These are phyloP conservation scores for Cephalopholis sonnerati DNA, from an alignment of 2,113 vertebrate species.

Conservation along the genomic window DNA sequence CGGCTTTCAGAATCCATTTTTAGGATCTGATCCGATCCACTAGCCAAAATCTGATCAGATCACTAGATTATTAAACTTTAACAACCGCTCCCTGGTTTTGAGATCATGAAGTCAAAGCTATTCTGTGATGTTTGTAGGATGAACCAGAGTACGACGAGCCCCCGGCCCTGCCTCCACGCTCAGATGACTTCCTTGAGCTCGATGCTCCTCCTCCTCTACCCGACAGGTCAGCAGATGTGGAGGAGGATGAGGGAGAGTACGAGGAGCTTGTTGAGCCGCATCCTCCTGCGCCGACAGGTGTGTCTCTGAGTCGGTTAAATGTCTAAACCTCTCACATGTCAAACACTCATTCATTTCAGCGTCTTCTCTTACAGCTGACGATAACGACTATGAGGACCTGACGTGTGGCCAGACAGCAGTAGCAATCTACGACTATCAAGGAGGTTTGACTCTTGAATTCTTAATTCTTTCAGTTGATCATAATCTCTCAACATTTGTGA, in stretches of 20 bases:
- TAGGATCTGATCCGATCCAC: no score
- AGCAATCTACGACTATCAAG: slow-evolving; percentile 92
- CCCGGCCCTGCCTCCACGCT: slow-evolving; percentile 69
- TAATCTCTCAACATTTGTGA: not conserved
- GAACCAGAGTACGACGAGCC: slow-evolving; percentile 69
- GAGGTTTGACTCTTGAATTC: slow-evolving; percentile 81
- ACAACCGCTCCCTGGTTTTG: not conserved
- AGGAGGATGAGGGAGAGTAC: slow-evolving; percentile 81
- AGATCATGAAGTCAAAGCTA: not conserved
- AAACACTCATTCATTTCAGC: not conserved
- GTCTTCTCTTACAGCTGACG: slow-evolving; percentile 31
- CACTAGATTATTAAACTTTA: no score
- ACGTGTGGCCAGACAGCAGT: slow-evolving; percentile 71
- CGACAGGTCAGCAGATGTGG: not conserved
- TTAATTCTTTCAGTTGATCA: not conserved
- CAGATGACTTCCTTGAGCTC: slow-evolving; percentile 32
- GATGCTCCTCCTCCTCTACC: slow-evolving; percentile 10
- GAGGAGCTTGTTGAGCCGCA: slow-evolving; percentile 79
- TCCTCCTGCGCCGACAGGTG: slow-evolving; percentile 49
- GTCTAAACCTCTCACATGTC: not conserved
- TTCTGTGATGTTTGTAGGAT: slow-evolving; percentile 38
- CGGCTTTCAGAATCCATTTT: no score
- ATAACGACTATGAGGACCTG: slow-evolving; percentile 81
- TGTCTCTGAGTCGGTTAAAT: not conserved
- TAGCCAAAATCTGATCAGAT: no score